Evolutionary conservation across 2,888 invertebrate genomes (phyloP), one percentile per base, ranked within the genome.

Genomic region (Brenthis hecate): DNA sequence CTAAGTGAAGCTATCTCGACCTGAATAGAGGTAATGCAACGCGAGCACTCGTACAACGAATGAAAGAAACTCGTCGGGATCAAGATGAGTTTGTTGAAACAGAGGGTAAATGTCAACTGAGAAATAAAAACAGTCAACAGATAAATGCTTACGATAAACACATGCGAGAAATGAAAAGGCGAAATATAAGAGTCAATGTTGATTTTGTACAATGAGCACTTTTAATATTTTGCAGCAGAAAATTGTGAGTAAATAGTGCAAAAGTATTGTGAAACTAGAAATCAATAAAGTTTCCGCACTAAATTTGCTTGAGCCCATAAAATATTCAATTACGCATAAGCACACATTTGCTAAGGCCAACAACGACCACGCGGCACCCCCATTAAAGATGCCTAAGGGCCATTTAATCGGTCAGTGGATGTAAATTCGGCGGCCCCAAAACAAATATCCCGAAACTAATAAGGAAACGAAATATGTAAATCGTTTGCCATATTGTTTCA

Each of bases 401-500:
- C 91, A 91, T 92, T 92, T 92, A 92, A 92, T 92, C 92, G 92
- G 92, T 92, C 92, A 92, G 92, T 89, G 89, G 88, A 92, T 92
- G 92, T 92, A 92, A 92, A 92, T 92, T 91, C 88, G 85, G 81
- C 84, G 85, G 89, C 90, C 91, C 92, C 87, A 92, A 92, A 91
- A 92, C 92, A 92, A 92, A 92, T 92, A 92, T 90, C 91, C 92
- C 91, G 86, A 91, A 92, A 92, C 92, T 92, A 92, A 92, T 92
- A 92, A 92, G 92, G 92, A 92, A 92, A 91, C 92, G 92, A 92
- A 92, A 92, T 92, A 92, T 92, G 92, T 92, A 92, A 92, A 92
- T 92, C 88, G 89, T 86, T 85, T 90, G 88, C 91, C 91, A 93
- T 93, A 92, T 92, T 92, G 93, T 92, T 92, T 89, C 91, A 89